Percentiles rank a stretch among this genome's conserved stretches.
Conservation (phyloP, 2,888 invertebrate species). For the Callyntrura sp. region DNA sequence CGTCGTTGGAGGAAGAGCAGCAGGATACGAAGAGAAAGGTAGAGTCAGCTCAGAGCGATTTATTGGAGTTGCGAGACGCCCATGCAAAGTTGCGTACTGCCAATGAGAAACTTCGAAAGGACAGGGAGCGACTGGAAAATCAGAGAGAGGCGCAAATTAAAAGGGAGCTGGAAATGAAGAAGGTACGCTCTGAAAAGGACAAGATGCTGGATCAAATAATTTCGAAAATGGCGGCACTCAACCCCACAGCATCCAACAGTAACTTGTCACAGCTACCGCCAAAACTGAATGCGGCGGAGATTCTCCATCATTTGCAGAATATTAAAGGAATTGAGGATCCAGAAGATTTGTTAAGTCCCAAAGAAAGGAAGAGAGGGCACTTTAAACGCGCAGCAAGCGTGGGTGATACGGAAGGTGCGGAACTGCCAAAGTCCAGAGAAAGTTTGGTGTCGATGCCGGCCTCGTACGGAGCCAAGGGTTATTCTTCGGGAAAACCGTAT, state of each 20-base stretch:
- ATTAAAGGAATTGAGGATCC: slow-evolving; percentile 82
- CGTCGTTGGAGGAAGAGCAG: slow-evolving; percentile 94
- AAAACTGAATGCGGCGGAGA: slow-evolving; percentile 80
- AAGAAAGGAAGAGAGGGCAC: slow-evolving; percentile 82
- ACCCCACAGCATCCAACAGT: slow-evolving; percentile 78
- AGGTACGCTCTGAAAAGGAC: slow-evolving; percentile 86
- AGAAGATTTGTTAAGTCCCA: slow-evolving; percentile 80
- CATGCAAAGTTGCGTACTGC: slow-evolving; percentile 96
- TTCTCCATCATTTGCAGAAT: slow-evolving; percentile 81
- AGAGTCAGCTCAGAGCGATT: slow-evolving; percentile 87
- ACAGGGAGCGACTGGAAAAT: slow-evolving; percentile 93
- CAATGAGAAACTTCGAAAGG: slow-evolving; percentile 95
- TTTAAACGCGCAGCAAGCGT: slow-evolving; percentile 82
- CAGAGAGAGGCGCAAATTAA: slow-evolving; percentile 89
- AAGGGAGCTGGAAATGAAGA: slow-evolving; percentile 86
- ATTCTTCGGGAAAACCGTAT: slow-evolving; percentile 79
- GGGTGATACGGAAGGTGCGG: slow-evolving; percentile 80
- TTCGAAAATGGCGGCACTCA: slow-evolving; percentile 71
- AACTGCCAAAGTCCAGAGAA: slow-evolving; percentile 80
- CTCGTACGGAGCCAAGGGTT: slow-evolving; percentile 82
- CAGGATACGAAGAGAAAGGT: slow-evolving; percentile 95
- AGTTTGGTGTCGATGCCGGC: slow-evolving; percentile 80
- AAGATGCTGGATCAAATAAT: slow-evolving; percentile 82
- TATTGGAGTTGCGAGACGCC: slow-evolving; percentile 94
- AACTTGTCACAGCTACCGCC: slow-evolving; percentile 75